Evolutionary conservation across 2,113 vertebrate species (phyloP).

Genomic region (Cheilinus undulatus): DNA sequence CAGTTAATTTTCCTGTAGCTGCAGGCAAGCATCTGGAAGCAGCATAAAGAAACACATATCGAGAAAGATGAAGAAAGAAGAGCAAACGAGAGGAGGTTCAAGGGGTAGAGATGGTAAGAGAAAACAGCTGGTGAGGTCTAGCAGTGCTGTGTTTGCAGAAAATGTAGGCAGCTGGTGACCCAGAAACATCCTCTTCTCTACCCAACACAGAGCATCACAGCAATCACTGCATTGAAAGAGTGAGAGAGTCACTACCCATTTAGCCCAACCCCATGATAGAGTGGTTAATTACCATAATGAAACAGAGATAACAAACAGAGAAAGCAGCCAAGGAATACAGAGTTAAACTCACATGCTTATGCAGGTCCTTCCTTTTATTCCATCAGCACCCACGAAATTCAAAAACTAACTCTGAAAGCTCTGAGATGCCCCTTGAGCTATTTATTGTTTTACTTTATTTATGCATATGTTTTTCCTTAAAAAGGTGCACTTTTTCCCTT

Average conservation of each 20-base stretch:
- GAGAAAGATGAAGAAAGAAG: background rate
- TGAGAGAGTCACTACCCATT: constrained; percentile 23
- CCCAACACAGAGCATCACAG: constrained; percentile 38
- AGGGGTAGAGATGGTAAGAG: constrained; percentile 53
- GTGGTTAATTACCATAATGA: constrained; percentile 55
- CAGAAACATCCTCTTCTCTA: constrained; percentile 70
- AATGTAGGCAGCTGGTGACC: constrained; percentile 77
- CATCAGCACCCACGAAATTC: background rate
- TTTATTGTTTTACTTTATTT: constrained; percentile 49
- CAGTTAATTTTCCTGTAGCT: constrained; percentile 58
- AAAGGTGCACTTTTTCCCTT: background rate
- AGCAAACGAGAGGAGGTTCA: constrained; percentile 42
- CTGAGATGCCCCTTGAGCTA: constrained; percentile 26
- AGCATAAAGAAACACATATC: constrained; percentile 18
- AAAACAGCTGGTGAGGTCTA: constrained; percentile 77
- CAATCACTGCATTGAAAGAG: constrained; percentile 60
- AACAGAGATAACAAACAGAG: constrained; percentile 37
- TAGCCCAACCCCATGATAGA: constrained; percentile 39
- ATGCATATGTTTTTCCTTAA: constrained; percentile 37
- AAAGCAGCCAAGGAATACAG: constrained; percentile 8
- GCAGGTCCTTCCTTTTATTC: constrained; percentile 21
- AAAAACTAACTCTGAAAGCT: background rate
- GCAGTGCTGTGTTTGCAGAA: constrained; percentile 77
- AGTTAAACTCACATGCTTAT: constrained; percentile 32
- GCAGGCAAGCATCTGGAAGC: constrained; percentile 55